phyloP scores from a whole-genome alignment of 2,113 vertebrate genomes.

The Stictonetta naevosa region DNA sequence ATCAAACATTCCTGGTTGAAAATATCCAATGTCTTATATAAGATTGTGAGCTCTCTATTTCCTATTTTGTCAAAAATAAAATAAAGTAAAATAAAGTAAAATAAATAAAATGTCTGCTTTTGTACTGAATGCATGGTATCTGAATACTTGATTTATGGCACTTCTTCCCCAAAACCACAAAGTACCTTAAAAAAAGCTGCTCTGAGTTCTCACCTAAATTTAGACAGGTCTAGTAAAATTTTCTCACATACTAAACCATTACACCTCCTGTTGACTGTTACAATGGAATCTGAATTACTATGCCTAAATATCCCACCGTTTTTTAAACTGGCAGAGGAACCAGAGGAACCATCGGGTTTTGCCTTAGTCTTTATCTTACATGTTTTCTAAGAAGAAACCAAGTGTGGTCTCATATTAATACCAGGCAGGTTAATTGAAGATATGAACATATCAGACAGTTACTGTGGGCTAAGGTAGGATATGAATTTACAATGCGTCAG shows the following conservation, averaged over 20 bases:
- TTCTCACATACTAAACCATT: not conserved
- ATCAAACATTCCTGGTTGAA: not conserved
- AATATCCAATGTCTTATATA: not conserved
- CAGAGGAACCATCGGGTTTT: not conserved
- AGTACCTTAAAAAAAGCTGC: not conserved
- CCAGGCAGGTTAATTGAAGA: not conserved
- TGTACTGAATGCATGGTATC: not conserved
- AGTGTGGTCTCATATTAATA: not conserved
- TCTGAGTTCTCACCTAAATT: not conserved
- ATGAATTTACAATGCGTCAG: not conserved
- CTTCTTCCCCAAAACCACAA: not conserved
- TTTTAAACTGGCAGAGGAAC: not conserved
- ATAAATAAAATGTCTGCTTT: not conserved
- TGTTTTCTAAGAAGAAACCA: not conserved
- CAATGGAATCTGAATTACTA: not conserved
- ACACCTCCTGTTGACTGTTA: not conserved
- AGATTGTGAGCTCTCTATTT: not conserved
- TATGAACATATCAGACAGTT: not conserved
- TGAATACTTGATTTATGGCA: not conserved
- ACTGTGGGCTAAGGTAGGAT: not conserved
- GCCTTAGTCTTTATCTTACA: not conserved
- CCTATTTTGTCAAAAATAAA: not conserved
- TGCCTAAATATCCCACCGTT: not conserved
- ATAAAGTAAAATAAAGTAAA: not conserved
- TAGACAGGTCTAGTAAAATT: not conserved